These are phyloP conservation scores for Epinotia demarniana DNA, from an alignment of 2,888 invertebrate genomes.

Conservation along the genomic window DNA sequence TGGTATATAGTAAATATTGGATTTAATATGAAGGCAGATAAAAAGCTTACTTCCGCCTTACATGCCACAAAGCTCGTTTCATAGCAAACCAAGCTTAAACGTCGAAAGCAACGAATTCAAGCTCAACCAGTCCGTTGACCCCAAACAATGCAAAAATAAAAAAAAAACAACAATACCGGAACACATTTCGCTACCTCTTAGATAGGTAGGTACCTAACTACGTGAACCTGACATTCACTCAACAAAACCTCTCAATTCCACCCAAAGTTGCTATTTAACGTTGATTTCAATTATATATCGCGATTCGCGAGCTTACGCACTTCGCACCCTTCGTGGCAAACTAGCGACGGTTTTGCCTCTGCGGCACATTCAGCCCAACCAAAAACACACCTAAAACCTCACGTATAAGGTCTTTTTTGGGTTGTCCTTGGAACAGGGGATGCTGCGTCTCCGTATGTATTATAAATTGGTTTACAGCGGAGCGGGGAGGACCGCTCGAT, in stretches of 20 bases:
- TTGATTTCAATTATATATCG: constrained; percentile 74
- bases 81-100: too few relatives aligned
- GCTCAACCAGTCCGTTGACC: background rate
- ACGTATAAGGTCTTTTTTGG: constrained; percentile 58
- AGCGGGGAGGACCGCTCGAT: constrained; percentile 80
- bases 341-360: constrained; percentile 79
- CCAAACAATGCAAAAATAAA: background rate
- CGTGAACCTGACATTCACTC: constrained; percentile 31
- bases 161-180: constrained; percentile 7
- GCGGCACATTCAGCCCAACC: constrained; percentile 67
- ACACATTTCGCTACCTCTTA: background rate
- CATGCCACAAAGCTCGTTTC: too few relatives aligned
- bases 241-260: constrained; percentile 31
- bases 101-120: background rate
- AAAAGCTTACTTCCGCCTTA: too few relatives aligned
- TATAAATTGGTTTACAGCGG: constrained; percentile 84
- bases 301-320: constrained; percentile 68
- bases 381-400: constrained; percentile 52
- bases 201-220: background rate
- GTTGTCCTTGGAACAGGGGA: constrained; percentile 64
- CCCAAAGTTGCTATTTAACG: constrained; percentile 45
- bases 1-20: too few relatives aligned
- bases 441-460: constrained; percentile 84
- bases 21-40: too few relatives aligned
- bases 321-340: constrained; percentile 79